Percentiles rank a stretch among this genome's conserved stretches.
These are phyloP conservation scores for Dolichoris vasculosae DNA, from an alignment of 1,140 invertebrate genomes.

Conservation along the genomic window DNA sequence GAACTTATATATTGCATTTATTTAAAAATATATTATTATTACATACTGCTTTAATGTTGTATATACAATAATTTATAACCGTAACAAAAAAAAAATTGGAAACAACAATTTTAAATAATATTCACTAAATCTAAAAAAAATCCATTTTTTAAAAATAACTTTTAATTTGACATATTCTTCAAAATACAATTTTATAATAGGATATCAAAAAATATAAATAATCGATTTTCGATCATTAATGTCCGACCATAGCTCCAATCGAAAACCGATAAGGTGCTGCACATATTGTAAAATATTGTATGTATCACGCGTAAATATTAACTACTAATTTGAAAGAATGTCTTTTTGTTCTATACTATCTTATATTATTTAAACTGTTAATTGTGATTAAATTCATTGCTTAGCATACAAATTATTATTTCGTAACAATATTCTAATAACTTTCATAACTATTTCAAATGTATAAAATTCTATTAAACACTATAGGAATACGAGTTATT, in stretches of 20 bases:
- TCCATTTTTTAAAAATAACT: slow-evolving; percentile 8
- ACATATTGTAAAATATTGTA: slow-evolving; percentile 53
- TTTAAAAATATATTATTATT: slow-evolving; percentile 24
- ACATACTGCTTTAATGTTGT: slow-evolving; percentile 26
- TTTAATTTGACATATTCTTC: slow-evolving; percentile 5
- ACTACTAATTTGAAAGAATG: slow-evolving; percentile 15
- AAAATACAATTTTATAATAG: slow-evolving; percentile 21
- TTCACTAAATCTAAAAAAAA: slow-evolving; percentile 33
- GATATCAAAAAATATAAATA: slow-evolving; percentile 20
- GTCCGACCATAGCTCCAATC: slow-evolving; percentile 17
- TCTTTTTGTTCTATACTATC: slow-evolving; percentile 16
- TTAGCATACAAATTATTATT: not conserved
- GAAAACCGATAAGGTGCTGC: slow-evolving; percentile 34
- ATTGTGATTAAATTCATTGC: no score
- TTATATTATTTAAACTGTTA: no score
- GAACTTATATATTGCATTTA: not conserved
- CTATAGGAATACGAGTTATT: no score
- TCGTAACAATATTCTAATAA: not conserved
- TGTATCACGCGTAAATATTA: slow-evolving; percentile 38
- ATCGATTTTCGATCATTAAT: slow-evolving; percentile 25
- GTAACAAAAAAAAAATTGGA: slow-evolving; percentile 1
- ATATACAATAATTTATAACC: slow-evolving; percentile 12
- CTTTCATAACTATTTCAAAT: not conserved
- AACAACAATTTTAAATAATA: slow-evolving; percentile 15
- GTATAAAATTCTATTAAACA: no score